These are phyloP conservation scores for Daubentonia madagascariensis DNA, from an alignment of 2,113 vertebrate species.

Conservation along the genomic window DNA sequence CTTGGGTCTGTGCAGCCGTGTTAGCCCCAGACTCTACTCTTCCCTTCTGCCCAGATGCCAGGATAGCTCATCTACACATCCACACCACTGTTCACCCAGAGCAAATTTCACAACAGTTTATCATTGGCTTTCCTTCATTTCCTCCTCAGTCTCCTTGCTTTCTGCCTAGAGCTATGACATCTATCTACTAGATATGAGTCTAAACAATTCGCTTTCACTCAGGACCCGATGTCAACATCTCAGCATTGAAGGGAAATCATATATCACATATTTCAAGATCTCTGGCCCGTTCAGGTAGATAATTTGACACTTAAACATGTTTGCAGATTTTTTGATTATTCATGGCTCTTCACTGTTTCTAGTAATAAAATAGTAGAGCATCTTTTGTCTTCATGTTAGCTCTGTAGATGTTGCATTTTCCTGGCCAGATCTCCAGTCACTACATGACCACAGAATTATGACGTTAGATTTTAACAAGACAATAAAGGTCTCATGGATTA, in stretches of 20 bases:
- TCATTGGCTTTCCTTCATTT: neutral
- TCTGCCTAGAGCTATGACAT: neutral
- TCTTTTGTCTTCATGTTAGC: too few relatives aligned
- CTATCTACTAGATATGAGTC: neutral
- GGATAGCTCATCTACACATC: accelerated
- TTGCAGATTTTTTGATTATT: neutral
- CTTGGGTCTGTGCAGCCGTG: accelerated
- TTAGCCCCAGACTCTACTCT: neutral
- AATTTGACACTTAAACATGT: neutral
- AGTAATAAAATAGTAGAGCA: neutral
- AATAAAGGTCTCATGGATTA: neutral
- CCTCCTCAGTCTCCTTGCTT: neutral
- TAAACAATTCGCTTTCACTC: neutral
- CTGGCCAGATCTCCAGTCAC: neutral
- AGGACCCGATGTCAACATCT: neutral
- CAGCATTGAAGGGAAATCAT: neutral
- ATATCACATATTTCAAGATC: neutral
- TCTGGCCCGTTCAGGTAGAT: neutral
- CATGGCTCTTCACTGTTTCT: neutral
- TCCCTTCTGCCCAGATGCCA: neutral
- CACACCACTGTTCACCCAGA: neutral
- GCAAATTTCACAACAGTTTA: neutral
- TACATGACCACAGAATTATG: neutral
- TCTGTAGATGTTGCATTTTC: neutral
- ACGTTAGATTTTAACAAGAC: neutral